Evolutionary conservation across 2,113 vertebrate genomes (phyloP).

Genomic region (Equus przewalskii): DNA sequence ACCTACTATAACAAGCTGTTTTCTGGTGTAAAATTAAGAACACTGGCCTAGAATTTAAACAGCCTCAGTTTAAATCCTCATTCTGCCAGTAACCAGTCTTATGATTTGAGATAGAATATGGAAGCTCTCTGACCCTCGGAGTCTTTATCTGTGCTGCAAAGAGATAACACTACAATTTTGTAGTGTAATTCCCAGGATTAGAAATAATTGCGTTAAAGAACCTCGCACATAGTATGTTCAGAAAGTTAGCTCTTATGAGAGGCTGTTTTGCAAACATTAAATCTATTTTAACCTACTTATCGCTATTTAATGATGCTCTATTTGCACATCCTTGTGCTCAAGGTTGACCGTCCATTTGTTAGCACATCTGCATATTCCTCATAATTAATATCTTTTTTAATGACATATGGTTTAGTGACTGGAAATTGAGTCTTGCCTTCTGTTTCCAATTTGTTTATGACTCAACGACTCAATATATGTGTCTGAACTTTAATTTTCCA

Average conservation of each 20-base stretch:
- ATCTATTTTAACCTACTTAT: background rate
- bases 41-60: background rate
- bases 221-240: background rate
- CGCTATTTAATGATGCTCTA: background rate
- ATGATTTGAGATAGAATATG: background rate
- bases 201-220: background rate
- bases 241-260: background rate
- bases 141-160: background rate
- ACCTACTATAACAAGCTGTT: background rate
- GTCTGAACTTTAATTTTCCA: slow-evolving; percentile 77
- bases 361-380: slow-evolving; percentile 79
- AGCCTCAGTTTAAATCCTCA: background rate
- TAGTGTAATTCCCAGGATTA: background rate
- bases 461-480: slow-evolving; percentile 73
- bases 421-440: slow-evolving; percentile 82
- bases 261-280: background rate
- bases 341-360: slow-evolving; percentile 81
- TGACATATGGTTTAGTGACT: slow-evolving; percentile 83
- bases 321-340: slow-evolving; percentile 71
- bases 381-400: slow-evolving; percentile 84
- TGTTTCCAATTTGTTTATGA: slow-evolving; percentile 85
- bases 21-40: background rate
- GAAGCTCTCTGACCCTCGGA: background rate
- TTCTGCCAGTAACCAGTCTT: background rate
- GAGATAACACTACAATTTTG: background rate